phyloP scores from a whole-genome alignment of 2,888 invertebrate genomes.

The Spatulosminthurus flaviceps region DNA sequence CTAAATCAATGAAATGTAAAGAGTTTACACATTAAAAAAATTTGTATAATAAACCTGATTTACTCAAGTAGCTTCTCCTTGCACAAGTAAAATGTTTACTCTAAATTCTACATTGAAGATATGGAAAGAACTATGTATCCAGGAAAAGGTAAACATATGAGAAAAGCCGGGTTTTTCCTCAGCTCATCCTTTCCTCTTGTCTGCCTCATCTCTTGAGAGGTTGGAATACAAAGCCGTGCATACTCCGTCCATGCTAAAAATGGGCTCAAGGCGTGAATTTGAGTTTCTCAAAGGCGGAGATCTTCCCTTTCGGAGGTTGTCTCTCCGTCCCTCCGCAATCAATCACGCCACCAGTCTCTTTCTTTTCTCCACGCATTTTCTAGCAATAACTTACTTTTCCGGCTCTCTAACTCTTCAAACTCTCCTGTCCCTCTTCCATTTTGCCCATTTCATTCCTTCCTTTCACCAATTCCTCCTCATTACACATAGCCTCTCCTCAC shows the following conservation, averaged over 20 bases:
- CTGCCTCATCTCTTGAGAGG: too few species aligned
- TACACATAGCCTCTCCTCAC: too few species aligned
- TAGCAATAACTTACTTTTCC: not conserved
- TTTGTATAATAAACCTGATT: too few species aligned
- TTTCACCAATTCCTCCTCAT: too few species aligned
- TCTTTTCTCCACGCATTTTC: not conserved
- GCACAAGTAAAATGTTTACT: too few species aligned
- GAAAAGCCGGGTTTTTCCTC: not conserved
- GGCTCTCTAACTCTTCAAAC: not conserved
- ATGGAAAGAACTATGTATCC: too few species aligned
- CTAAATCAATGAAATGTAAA: too few species aligned
- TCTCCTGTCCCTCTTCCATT: not conserved
- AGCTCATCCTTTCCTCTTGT: conserved; percentile 23
- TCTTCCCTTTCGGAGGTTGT: conserved; percentile 50
- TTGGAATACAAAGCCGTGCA: not conserved
- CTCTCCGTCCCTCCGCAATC: conserved; percentile 38
- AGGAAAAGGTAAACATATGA: not conserved
- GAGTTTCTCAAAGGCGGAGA: conserved; percentile 41
- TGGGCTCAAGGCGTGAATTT: conserved; percentile 52
- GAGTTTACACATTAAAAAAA: too few species aligned
- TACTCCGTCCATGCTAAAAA: conserved; percentile 48
- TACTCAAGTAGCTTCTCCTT: too few species aligned
- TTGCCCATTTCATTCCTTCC: too few species aligned
- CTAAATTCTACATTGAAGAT: too few species aligned
- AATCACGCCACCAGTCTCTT: conserved; percentile 36